phyloP scores from a whole-genome alignment of 2,797 vertebrate genomes.

The Mallotus villosus region DNA sequence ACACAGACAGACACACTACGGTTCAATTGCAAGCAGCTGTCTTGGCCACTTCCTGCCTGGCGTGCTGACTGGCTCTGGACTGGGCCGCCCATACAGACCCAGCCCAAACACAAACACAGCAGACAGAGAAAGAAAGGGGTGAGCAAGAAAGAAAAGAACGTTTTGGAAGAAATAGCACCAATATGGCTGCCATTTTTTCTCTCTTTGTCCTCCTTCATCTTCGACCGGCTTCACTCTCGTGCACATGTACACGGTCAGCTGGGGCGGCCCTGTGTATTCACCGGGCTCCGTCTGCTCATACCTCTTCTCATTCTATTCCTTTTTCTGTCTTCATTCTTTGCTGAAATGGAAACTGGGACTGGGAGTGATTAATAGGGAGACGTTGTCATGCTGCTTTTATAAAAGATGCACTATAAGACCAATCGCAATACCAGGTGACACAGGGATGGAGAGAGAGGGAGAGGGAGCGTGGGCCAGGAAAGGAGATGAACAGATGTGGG shows the following conservation, averaged over 20 bases:
- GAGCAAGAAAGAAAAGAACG: constrained; percentile 9
- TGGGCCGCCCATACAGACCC: constrained; percentile 30
- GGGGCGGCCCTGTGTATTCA: neutral
- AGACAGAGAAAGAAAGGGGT: constrained; percentile 27
- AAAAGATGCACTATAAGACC: constrained; percentile 25
- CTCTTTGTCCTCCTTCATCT: neutral
- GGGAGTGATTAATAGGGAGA: constrained; percentile 7
- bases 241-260: neutral
- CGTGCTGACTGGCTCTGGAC: constrained; percentile 55
- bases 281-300: neutral
- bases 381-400: constrained; percentile 6
- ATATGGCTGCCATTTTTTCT: neutral
- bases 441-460: constrained; percentile 4
- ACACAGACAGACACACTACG: constrained; percentile 40
- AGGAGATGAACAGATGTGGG: constrained; percentile 45
- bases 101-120: constrained; percentile 49
- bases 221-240: neutral
- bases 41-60: constrained; percentile 72
- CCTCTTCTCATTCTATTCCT: constrained; percentile 6
- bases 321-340: neutral
- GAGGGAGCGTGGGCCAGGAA: constrained; percentile 3
- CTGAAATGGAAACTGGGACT: constrained; percentile 4
- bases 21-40: constrained; percentile 73
- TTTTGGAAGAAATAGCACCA: neutral
- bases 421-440: constrained; percentile 56